Evolutionary conservation across 1,140 invertebrate genomes (phyloP), one percentile per base, ranked within the genome.

Genomic region (Zaprionus gabonicus): DNA sequence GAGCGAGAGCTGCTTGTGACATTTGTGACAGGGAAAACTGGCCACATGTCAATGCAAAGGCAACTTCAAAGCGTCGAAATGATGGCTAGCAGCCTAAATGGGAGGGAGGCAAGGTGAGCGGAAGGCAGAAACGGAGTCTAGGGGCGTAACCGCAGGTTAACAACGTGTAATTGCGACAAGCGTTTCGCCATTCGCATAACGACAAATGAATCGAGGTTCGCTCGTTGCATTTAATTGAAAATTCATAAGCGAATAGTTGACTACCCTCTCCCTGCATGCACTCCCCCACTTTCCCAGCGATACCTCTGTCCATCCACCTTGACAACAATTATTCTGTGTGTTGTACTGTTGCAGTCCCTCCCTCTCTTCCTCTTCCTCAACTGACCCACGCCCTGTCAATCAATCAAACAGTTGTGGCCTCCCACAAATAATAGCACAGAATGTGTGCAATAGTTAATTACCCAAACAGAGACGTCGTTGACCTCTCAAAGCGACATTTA

Each of bases 21-120:
- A 74, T 31, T 53, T 69, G 46, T 68, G 57, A 69, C 55, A 57
- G 58, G 51, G 81, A 83, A 84, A 87, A 84, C 81, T 81, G 75
- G 73, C 84, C 84, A 87, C 84, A 87, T 88, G 81, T 87, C 84
- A 84, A 87, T 81, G 84, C 74, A 84, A 78, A 71, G 49, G 64
- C 55, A 76, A 88, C 84, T 88, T 87, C 84, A 87, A 87, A 87
- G 84, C 84, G 71, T 71, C 81, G 67, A 88, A 76, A 76, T 88
- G 84, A 87, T 66, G 71, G 74, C 68, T 46, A 60, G 27, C 38
- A n/a, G 31, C 17, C 23, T 23, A 36, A 41, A 20, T 15, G 15
- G 13, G n/a, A 15, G 3, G 27, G 13, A 31, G 31, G 34, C 6
- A 27, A 3, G n/a, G 10, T 13, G 44, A 17, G 17, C 15, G 51